Base-by-base conservation (phyloP, 2,113 vertebrate species). In the Pelobates fuscus region DNA sequence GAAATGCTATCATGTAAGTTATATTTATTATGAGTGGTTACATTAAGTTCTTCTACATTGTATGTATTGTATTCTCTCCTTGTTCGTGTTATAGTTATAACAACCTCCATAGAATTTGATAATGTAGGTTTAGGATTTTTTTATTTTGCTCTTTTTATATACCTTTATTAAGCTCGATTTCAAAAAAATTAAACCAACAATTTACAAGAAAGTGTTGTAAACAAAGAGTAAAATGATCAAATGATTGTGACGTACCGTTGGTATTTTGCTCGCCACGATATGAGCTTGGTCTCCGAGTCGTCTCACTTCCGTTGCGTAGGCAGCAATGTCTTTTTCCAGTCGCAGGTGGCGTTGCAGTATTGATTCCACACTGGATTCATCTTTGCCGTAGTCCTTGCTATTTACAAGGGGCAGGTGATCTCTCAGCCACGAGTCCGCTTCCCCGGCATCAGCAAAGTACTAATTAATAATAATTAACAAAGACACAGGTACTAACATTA, bases 381-480 rank as follows among this genome's bases (percentile, higher is more conserved):
- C 91, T 41, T 89, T 89, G 25, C 93, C 93, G 0, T 84, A 86
- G 80, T 94, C 90, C 14, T 87, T 71, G 63, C 85, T 90, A 79
- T 80, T 83, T 4, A 95, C 80, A 1, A 91, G 82, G 0, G 87
- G 89, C 29, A 86, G 88, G 77, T 68, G 90, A 82, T 95, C 93
- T 0, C 43, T 74, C 74, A 97, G 24, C 95, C 95, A 96, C 0
- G 90, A 93, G 1, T 86, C 81, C 0, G 89, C 93, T 27, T 97
- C 95, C 0, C 80, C 74, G 0, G 83, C 79, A 0, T 95, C 94
- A 1, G 91, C 89, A 74, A 95, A 94, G 79, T 95, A 96, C 96
- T 97, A 80, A 2, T 12, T 26, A 57, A 6, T 54, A 30, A 14
- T 78, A n/a, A n/a, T n/a, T n/a, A n/a, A n/a, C n/a, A n/a, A n/a